Evolutionary conservation across 2,888 invertebrate genomes (phyloP), one percentile per base, ranked within the genome.

Genomic region (Meliscaeva auricollis): DNA sequence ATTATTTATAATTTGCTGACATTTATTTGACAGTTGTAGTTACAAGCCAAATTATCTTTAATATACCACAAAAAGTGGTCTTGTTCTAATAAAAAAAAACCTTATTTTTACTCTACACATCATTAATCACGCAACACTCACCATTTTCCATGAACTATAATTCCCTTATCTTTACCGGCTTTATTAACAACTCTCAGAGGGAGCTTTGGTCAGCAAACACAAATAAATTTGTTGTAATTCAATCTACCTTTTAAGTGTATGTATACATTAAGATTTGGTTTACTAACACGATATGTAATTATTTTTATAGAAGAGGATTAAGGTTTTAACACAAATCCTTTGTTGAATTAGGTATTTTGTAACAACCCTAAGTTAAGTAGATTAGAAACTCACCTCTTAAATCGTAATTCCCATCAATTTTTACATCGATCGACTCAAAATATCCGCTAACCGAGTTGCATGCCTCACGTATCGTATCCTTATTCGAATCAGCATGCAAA

Each of bases 351-450:
- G 26, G 26, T n/a, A n/a, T n/a, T n/a, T n/a, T n/a, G n/a, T n/a
- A n/a, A n/a, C n/a, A n/a, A n/a, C n/a, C n/a, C n/a, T n/a, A n/a
- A n/a, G n/a, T n/a, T n/a, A 35, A 35, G 35, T 35, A 35, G 35
- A 35, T 35, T 8, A 35, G 11, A 38, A 48, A 87, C 82, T 88
- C 87, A 91, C 91, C 91, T 91, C 90, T 91, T 88, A 90, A 89
- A 88, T 90, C 89, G 82, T 89, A 89, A 87, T 88, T 88, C 84
- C 90, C 91, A 88, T 89, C 90, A 88, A 89, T 88, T 87, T 90
- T 88, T 82, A 91, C 90, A 89, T 91, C 90, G 88, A 91, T 91
- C 88, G 91, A 89, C 87, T 90, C 90, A 75, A 91, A 91, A 89
- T 90, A 90, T 83, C 88, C 88, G 85, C 90, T 89, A 74, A 91